phyloP scores from a whole-genome alignment of 2,113 vertebrate species.

The Cacatua alba region DNA sequence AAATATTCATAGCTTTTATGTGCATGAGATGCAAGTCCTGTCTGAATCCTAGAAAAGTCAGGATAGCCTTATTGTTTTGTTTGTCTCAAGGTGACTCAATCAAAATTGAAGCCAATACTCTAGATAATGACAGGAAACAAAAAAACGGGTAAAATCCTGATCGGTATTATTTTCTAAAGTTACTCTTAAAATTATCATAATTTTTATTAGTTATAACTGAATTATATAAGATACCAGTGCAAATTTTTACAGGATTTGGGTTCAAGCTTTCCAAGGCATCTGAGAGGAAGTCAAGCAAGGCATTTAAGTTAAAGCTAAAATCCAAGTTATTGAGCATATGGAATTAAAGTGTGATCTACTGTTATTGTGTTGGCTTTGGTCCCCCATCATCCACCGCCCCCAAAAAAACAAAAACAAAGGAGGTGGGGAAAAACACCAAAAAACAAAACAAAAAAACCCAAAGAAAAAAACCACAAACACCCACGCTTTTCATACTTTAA shows the following conservation, averaged over 20 bases:
- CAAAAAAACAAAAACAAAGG: no score
- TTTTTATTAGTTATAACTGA: neutral
- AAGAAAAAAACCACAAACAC: no score
- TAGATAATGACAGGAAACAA: neutral
- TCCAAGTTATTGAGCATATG: neutral
- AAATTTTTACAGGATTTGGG: neutral
- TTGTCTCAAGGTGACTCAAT: neutral
- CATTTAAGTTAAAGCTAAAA: neutral
- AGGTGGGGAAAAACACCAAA: no score
- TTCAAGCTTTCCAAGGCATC: neutral
- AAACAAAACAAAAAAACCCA: no score
- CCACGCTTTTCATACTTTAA: neutral
- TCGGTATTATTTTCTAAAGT: neutral
- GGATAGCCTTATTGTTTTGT: neutral
- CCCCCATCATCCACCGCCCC: no score
- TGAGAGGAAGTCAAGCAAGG: neutral
- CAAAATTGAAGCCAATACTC: neutral
- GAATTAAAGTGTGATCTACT: neutral
- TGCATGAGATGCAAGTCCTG: neutral
- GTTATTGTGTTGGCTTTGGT: neutral
- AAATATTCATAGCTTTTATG: neutral
- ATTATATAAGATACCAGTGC: neutral
- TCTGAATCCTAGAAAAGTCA: neutral
- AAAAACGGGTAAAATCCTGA: neutral
- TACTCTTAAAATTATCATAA: neutral